phyloP scores from a whole-genome alignment of 2,888 invertebrate genomes.

The Bruchidius siliquastri region DNA sequence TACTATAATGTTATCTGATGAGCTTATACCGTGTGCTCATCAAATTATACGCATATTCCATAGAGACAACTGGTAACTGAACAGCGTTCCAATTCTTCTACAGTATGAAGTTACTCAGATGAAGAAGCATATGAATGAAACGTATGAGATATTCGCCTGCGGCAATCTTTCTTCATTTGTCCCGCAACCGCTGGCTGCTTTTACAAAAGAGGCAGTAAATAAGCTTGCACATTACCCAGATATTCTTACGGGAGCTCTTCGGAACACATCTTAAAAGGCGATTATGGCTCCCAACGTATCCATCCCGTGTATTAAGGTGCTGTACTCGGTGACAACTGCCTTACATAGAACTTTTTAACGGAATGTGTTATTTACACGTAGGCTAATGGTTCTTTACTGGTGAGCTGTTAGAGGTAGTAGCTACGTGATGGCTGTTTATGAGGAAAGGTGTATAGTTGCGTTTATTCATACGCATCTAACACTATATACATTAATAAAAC shows the following conservation, averaged over 20 bases:
- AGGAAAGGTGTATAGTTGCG: no score
- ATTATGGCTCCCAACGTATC: neutral
- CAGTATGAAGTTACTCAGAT: no score
- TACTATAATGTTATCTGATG: no score
- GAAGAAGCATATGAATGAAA: no score
- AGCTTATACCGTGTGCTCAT: no score
- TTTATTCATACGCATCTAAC: no score
- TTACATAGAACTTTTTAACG: neutral
- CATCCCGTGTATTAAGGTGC: neutral
- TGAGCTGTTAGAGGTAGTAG: no score
- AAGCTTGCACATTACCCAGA: neutral
- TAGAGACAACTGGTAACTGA: no score
- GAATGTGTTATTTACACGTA: neutral
- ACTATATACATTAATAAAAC: no score
- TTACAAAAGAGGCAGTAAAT: neutral
- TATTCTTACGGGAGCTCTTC: neutral
- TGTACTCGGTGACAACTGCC: neutral
- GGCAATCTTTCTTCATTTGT: neutral
- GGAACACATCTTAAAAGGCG: neutral
- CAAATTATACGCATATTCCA: no score
- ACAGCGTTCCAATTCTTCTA: no score
- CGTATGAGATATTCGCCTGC: neutral
- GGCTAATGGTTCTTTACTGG: neutral
- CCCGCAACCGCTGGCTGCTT: neutral
- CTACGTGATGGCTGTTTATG: no score